Conservation (phyloP, 1,140 invertebrate genomes). For the Campoletis sonorensis region DNA sequence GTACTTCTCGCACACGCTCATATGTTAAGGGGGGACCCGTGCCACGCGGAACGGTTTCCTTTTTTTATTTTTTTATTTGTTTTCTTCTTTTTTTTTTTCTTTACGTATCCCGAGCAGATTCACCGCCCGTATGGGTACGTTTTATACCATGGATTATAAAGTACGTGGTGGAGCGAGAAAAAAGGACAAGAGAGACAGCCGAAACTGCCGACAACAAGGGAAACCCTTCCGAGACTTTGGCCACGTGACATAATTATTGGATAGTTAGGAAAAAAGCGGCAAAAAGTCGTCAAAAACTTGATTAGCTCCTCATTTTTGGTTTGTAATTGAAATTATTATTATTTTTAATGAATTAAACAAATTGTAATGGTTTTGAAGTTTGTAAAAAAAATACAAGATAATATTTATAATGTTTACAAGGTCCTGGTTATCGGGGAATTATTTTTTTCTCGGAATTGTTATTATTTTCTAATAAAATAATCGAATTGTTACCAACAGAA, state of each 20-base stretch:
- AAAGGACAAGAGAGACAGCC: neutral
- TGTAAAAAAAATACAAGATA: too few species aligned
- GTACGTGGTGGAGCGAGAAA: slow-evolving; percentile 17
- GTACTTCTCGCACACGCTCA: slow-evolving; percentile 12
- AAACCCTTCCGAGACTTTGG: slow-evolving; percentile 20
- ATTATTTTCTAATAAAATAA: too few species aligned
- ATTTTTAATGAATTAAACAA: too few species aligned
- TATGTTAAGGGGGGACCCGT: slow-evolving; percentile 49
- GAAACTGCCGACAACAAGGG: slow-evolving; percentile 1
- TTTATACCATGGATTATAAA: slow-evolving; percentile 16
- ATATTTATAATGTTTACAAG: too few species aligned
- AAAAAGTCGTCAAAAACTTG: slow-evolving; percentile 23
- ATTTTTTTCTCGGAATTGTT: neutral
- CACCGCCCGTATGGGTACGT: slow-evolving; percentile 42
- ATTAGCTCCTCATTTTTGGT: neutral
- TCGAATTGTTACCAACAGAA: too few species aligned
- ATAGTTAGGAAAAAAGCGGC: slow-evolving; percentile 41
- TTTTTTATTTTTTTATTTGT: slow-evolving; percentile 46
- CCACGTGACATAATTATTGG: slow-evolving; percentile 62
- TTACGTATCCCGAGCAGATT: slow-evolving; percentile 39
- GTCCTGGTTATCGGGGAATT: neutral
- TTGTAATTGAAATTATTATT: neutral
- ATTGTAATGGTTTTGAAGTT: too few species aligned
- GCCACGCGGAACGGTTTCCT: slow-evolving; percentile 57
- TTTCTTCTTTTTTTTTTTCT: slow-evolving; percentile 45